Evolutionary conservation across 37 sponge, comb jelly and placozoan genomes (phyloP), one percentile per base, ranked within the genome.

Genomic region (Cliona cf. orientalis): DNA sequence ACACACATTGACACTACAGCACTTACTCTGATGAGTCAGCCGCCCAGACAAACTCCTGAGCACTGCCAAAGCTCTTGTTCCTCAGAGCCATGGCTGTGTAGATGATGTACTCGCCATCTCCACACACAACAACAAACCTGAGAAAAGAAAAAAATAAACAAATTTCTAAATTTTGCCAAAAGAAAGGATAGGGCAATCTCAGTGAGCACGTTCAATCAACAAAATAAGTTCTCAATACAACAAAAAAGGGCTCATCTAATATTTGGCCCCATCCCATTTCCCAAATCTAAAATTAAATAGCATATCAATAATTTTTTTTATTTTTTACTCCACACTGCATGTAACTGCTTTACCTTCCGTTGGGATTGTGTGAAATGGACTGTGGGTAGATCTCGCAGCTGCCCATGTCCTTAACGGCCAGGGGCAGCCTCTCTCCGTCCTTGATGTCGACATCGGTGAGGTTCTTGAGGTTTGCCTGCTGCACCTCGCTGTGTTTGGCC

Each of bases 51-150:
- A 98, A 98, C 84, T 98, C 99, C 75, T 95, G 92, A 21, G 92
- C 99, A 62, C 77, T 74, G 0, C 99, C 99, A 75, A 91, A 98
- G 79, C 90, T 84, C 92, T 98, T 98, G 92, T 96, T 98, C 31
- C 99, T 70, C 62, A 96, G 88, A 0, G 99, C 99, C 96, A 98
- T 96, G 44, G 99, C 96, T 3, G 99, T 98, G 89, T 96, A 96
- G 78, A 98, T 98, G 69, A 98, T 98, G 91, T 98, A 98, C 93
- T 98, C 99, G 3, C 99, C 99, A 73, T 98, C 99, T 28, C 99
- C 99, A 82, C 99, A 98, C 59, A 98, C 94, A 45, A 90, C 93
- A 67, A 98, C 96, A 81, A 98, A 98, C 83, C 99, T 93, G 69
- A 5, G 17, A 55, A 28, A n/a, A 5, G 5, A 67, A 56, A 42